These are phyloP conservation scores for Caenorhabditis tropicalis DNA, from an alignment of 1,140 invertebrate genomes.

Conservation along the genomic window DNA sequence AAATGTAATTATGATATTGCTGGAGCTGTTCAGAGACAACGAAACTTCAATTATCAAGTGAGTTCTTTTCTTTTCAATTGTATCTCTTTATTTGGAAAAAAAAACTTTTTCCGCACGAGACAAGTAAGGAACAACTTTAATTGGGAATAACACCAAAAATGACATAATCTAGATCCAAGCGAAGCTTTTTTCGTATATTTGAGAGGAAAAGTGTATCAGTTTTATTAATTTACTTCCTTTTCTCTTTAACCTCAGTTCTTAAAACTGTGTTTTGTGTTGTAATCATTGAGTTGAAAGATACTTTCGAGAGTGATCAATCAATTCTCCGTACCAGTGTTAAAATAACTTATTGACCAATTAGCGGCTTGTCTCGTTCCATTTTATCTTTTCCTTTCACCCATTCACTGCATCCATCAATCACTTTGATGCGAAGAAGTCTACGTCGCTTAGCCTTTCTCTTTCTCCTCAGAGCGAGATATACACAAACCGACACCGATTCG, in stretches of 20 bases:
- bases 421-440: slow-evolving; percentile 19
- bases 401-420: slow-evolving; percentile 34
- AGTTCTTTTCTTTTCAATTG: slow-evolving; percentile 35
- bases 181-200: no score
- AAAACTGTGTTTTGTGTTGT: not conserved
- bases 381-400: not conserved
- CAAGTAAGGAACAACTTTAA: no score
- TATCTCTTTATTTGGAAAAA: slow-evolving; percentile 44
- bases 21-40: slow-evolving; percentile 73
- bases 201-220: no score
- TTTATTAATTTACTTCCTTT: no score
- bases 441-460: not conserved
- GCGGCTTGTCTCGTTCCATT: not conserved
- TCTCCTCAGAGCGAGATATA: no score
- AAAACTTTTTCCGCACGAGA: no score
- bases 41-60: slow-evolving; percentile 73
- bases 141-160: no score
- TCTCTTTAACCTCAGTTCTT: not conserved
- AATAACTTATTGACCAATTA: slow-evolving; percentile 40
- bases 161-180: no score
- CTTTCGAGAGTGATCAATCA: not conserved
- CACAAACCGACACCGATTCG: slow-evolving; percentile 5
- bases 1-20: slow-evolving; percentile 72
- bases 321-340: slow-evolving; percentile 21
- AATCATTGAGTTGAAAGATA: no score